Evolutionary conservation across 30 jellyfish, hydroid and myxozoan species (phyloP).

Genomic region (Phacellophora camtschatica): DNA sequence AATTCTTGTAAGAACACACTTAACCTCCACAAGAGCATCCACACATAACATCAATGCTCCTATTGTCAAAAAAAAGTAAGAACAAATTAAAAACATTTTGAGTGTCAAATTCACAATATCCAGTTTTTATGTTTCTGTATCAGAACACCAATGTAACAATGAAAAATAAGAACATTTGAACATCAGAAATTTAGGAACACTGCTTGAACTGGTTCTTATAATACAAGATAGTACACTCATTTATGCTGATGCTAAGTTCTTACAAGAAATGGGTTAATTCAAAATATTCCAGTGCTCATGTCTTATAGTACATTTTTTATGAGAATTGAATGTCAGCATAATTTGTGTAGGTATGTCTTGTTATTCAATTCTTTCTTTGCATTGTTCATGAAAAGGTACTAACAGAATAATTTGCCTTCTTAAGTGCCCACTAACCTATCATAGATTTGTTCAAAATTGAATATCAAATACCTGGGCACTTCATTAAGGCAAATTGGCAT

Average conservation of each 20-base stretch:
- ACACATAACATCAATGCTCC: not conserved
- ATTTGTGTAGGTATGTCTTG: not conserved
- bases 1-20: not conserved
- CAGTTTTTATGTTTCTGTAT: not conserved
- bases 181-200: not conserved
- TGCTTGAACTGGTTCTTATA: too few relatives aligned
- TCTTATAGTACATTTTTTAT: not conserved
- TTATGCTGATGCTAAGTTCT: too few relatives aligned
- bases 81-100: not conserved
- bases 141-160: not conserved
- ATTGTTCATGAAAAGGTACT: not conserved
- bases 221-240: too few relatives aligned
- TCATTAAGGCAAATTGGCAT: not conserved
- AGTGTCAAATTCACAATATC: not conserved
- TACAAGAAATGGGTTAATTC: too few relatives aligned
- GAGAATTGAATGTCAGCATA: not conserved
- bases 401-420: not conserved
- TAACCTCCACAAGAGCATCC: not conserved
- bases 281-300: not conserved
- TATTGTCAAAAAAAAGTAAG: too few relatives aligned
- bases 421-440: not conserved
- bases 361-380: not conserved
- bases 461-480: not conserved
- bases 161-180: not conserved
- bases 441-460: not conserved